phyloP scores from a whole-genome alignment of 1,140 invertebrate species.

The Callitettix versicolor region DNA sequence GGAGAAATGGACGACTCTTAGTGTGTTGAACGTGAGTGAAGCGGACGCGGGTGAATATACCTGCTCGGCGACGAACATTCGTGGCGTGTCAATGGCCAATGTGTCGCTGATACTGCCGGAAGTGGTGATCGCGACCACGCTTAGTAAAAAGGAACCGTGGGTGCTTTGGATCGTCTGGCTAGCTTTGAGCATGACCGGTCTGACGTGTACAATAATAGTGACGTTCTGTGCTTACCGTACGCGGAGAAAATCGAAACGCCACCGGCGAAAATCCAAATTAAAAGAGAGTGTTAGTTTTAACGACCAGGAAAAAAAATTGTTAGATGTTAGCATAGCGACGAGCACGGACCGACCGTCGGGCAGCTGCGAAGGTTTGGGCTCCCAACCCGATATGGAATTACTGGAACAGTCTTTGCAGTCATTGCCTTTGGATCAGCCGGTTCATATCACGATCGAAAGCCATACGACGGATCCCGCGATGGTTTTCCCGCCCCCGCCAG shows the following conservation, averaged over 20 bases:
- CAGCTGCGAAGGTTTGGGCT: conserved; percentile 32
- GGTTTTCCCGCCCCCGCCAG: conserved; percentile 47
- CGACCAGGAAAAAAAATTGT: conserved; percentile 72
- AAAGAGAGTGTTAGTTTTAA: conserved; percentile 66
- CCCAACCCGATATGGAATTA: conserved; percentile 39
- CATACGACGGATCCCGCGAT: conserved; percentile 34
- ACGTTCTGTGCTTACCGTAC: conserved; percentile 45
- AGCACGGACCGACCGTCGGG: conserved; percentile 50
- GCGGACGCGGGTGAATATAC: conserved; percentile 69
- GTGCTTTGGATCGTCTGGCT: conserved; percentile 44
- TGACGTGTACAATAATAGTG: conserved; percentile 38
- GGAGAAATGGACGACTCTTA: conserved; percentile 59
- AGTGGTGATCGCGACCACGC: conserved; percentile 49
- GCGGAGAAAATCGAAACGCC: conserved; percentile 30
- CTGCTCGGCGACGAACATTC: conserved; percentile 63
- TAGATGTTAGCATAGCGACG: conserved; percentile 67
- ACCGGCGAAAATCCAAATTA: conserved; percentile 49
- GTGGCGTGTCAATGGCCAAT: conserved; percentile 55
- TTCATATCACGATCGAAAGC: conserved; percentile 69
- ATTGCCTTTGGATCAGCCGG: conserved; percentile 40
- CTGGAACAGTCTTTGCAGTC: conserved; percentile 29
- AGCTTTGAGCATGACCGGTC: conserved; percentile 38
- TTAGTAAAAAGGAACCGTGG: conserved; percentile 48
- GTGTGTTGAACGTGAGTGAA: conserved; percentile 59
- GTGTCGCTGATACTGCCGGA: conserved; percentile 59